A percentile compares a stretch with the other conserved stretches of the same genome.
These are phyloP conservation scores for Bombylius major DNA, from an alignment of 2,888 invertebrate species.

Conservation along the genomic window DNA sequence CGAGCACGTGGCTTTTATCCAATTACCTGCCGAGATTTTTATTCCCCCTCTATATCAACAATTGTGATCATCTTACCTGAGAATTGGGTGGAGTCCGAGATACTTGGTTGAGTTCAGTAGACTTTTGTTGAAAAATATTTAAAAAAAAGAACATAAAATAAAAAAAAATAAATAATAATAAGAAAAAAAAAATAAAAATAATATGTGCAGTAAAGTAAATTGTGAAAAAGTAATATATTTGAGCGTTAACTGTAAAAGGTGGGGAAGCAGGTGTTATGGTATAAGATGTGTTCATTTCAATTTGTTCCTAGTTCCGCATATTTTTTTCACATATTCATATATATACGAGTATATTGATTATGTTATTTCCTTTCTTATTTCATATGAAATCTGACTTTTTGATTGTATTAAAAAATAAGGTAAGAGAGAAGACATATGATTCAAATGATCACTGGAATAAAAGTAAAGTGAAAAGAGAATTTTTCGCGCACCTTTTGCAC, in stretches of 20 bases:
- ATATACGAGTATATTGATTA: too few relatives aligned
- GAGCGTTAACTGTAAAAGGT: neutral
- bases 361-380: too few relatives aligned
- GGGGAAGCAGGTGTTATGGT: constrained; percentile 6
- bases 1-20: constrained; percentile 7
- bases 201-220: too few relatives aligned
- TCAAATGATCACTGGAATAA: neutral
- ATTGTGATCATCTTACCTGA: neutral
- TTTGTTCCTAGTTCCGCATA: constrained; percentile 8
- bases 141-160: neutral
- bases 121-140: too few relatives aligned
- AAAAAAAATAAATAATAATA: neutral
- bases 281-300: constrained; percentile 3
- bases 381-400: neutral
- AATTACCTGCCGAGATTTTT: constrained; percentile 7
- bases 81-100: constrained; percentile 5
- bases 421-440: too few relatives aligned
- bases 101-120: too few relatives aligned
- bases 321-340: neutral
- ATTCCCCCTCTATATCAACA: neutral
- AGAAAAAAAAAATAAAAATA: too few relatives aligned
- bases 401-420: too few relatives aligned
- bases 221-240: neutral
- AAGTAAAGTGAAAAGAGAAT: neutral
- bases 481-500: neutral